Percentiles rank a stretch among this genome's conserved stretches.
Evolutionary conservation across 2,113 vertebrate genomes (phyloP).

Genomic region (Cyanoramphus novaezelandiae): DNA sequence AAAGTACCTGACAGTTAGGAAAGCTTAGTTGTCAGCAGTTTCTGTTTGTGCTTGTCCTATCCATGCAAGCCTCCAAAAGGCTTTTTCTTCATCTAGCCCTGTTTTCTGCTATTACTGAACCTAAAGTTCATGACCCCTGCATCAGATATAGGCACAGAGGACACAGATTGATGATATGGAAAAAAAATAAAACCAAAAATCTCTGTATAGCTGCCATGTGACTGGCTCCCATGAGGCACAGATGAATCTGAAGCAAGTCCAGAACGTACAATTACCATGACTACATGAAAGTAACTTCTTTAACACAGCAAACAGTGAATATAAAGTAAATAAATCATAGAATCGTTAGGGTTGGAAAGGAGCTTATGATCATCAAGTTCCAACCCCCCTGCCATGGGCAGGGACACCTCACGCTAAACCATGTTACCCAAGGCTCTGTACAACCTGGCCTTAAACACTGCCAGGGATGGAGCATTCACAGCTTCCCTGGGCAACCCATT

Average conservation of each 20-base stretch:
- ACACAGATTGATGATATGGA: not conserved
- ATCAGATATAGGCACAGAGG: not conserved
- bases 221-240: not conserved
- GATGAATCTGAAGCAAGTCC: not conserved
- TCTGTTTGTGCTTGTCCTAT: not conserved
- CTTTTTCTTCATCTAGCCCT: not conserved
- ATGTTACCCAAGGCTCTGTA: no score
- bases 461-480: no score
- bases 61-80: not conserved
- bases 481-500: no score
- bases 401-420: no score
- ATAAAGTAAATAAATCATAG: no score
- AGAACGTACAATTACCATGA: not conserved
- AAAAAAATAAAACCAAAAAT: not conserved
- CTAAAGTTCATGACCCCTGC: not conserved
- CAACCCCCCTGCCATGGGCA: no score
- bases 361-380: no score
- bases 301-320: not conserved
- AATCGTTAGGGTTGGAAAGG: no score
- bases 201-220: not conserved
- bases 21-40: not conserved
- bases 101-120: not conserved
- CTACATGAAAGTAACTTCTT: not conserved
- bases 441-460: no score
- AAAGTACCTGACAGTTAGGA: constrained; percentile 2